Evolutionary conservation across 2,888 invertebrate genomes (phyloP).

Genomic region (Megastigmus dorsalis): DNA sequence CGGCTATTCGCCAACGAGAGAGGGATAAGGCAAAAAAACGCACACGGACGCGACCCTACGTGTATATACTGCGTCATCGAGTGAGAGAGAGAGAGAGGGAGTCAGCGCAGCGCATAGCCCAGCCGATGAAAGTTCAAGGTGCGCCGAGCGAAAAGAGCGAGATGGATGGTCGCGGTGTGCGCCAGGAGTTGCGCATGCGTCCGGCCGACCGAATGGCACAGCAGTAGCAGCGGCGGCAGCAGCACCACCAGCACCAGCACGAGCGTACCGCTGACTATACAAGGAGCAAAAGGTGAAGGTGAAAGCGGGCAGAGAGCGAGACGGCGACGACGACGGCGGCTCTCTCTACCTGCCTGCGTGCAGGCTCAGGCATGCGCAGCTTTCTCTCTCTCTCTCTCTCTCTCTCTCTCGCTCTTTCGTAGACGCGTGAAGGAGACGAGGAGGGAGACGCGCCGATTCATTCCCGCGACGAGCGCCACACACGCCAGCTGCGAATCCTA

Average conservation of each 20-base stretch:
- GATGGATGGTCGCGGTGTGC: no score
- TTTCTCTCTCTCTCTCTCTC: constrained; percentile 1
- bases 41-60: background rate
- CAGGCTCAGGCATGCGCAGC: background rate
- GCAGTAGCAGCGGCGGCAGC: no score
- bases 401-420: background rate
- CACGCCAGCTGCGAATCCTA: no score
- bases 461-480: no score
- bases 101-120: background rate
- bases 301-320: constrained; percentile 26
- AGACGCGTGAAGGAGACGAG: no score
- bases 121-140: constrained; percentile 45
- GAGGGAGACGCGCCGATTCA: no score
- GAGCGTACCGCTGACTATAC: background rate
- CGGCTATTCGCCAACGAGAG: background rate
- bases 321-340: background rate
- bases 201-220: no score
- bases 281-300: constrained; percentile 53
- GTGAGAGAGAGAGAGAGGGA: constrained; percentile 3
- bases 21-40: background rate
- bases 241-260: background rate
- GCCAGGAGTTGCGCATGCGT: no score
- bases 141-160: background rate
- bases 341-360: background rate
- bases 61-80: background rate